A percentile compares a stretch with the other conserved stretches of the same genome.
Conservation (phyloP, 2,113 vertebrate species). For the Phylloscopus trochilus region DNA sequence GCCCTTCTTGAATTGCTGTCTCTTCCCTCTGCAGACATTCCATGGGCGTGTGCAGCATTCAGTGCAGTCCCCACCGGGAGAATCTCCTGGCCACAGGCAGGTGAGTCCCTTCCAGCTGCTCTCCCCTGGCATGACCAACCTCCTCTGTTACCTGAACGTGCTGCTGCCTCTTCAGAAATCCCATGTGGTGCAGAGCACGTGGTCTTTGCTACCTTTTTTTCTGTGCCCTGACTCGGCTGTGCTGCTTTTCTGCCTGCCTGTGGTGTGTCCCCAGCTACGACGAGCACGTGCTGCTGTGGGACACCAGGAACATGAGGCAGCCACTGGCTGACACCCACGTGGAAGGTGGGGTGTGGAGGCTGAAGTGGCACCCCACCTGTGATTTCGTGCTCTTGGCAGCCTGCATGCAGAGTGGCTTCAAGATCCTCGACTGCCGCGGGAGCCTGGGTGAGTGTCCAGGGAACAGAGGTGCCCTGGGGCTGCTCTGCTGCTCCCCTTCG, state of each 20-base stretch:
- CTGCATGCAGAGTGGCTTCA: constrained; percentile 91
- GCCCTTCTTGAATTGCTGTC: neutral
- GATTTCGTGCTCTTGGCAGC: constrained; percentile 86
- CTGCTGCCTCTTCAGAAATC: neutral
- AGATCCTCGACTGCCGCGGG: constrained; percentile 82
- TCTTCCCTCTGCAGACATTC: constrained; percentile 77
- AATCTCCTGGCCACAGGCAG: constrained; percentile 91
- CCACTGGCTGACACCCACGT: constrained; percentile 78
- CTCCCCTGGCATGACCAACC: neutral
- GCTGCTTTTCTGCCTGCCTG: neutral
- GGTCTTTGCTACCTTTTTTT: neutral
- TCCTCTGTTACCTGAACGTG: accelerated
- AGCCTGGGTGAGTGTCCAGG: constrained; percentile 72
- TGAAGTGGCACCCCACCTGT: constrained; percentile 89
- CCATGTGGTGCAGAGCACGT: neutral
- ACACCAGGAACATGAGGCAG: constrained; percentile 83
- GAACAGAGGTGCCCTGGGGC: neutral
- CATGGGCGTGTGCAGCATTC: constrained; percentile 95
- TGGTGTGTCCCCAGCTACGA: constrained; percentile 80
- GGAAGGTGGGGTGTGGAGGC: constrained; percentile 90
- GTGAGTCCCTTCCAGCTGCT: constrained; percentile 58
- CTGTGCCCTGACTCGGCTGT: neutral
- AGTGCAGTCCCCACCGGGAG: constrained; percentile 85
- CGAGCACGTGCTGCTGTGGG: constrained; percentile 90
- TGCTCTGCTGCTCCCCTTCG: neutral